Conservation (phyloP, 37 sponge, comb jelly and placozoan species). For the Cliona cf. orientalis region DNA sequence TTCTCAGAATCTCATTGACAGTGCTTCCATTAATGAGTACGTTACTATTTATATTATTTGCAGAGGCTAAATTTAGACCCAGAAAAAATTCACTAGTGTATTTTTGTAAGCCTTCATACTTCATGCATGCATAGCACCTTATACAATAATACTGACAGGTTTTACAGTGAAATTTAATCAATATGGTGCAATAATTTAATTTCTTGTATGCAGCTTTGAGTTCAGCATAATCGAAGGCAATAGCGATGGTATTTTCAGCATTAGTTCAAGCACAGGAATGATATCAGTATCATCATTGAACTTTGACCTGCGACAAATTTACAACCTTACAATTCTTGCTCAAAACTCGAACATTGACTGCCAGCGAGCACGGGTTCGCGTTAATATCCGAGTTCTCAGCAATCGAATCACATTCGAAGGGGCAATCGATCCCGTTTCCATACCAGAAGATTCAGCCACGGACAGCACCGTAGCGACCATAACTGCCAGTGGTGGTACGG, state of each 20-base stretch:
- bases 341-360: slow-evolving; percentile 36
- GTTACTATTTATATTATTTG: too few relatives aligned
- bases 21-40: too few relatives aligned
- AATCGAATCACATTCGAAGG: not conserved
- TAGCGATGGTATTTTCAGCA: slow-evolving; percentile 31
- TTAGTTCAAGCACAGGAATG: slow-evolving; percentile 46
- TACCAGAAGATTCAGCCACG: slow-evolving; percentile 53
- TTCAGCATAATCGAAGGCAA: slow-evolving; percentile 63
- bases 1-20: slow-evolving; percentile 19
- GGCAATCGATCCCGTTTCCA: not conserved
- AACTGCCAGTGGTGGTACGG: slow-evolving; percentile 54
- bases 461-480: slow-evolving; percentile 33
- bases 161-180: not conserved
- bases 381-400: slow-evolving; percentile 32
- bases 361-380: slow-evolving; percentile 40
- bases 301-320: not conserved
- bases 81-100: too few relatives aligned
- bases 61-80: too few relatives aligned
- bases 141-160: too few relatives aligned
- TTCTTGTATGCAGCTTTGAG: not conserved
- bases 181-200: not conserved
- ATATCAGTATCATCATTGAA: too few relatives aligned
- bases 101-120: too few relatives aligned
- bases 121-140: too few relatives aligned
- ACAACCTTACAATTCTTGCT: slow-evolving; percentile 29